phyloP scores from a whole-genome alignment of 1,140 invertebrate species.

The Teleopsis dalmanni region DNA sequence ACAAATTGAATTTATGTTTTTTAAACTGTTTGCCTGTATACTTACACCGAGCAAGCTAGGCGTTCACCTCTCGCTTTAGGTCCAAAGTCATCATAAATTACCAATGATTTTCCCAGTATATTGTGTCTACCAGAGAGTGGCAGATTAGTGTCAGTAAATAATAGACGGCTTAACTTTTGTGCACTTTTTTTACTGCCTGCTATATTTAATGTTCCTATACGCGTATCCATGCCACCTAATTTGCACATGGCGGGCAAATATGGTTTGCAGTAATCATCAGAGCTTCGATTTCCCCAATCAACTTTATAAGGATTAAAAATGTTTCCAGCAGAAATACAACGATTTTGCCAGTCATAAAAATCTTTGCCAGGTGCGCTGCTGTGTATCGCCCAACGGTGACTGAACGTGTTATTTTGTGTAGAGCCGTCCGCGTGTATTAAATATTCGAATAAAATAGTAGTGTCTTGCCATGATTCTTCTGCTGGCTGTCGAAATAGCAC shows the following conservation, averaged over 20 bases:
- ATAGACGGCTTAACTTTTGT: constrained; percentile 56
- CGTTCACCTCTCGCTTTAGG: constrained; percentile 78
- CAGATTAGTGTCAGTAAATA: constrained; percentile 72
- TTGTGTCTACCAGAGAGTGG: constrained; percentile 67
- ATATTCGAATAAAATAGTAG: constrained; percentile 63
- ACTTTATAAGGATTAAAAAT: constrained; percentile 77
- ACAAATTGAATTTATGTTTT: constrained; percentile 7
- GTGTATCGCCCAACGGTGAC: constrained; percentile 66
- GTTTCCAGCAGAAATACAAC: constrained; percentile 73
- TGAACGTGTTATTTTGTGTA: constrained; percentile 65
- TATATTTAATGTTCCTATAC: constrained; percentile 64
- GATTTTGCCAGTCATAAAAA: constrained; percentile 81
- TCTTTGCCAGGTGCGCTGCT: constrained; percentile 63
- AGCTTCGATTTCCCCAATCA: constrained; percentile 46
- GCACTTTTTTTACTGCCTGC: constrained; percentile 62
- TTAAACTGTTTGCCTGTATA: constrained; percentile 12
- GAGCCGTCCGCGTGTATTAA: constrained; percentile 83
- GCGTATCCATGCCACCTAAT: constrained; percentile 59
- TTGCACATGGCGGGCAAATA: constrained; percentile 54
- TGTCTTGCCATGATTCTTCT: constrained; percentile 73
- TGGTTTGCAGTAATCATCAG: constrained; percentile 50
- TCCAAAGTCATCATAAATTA: constrained; percentile 81
- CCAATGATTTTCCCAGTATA: constrained; percentile 75
- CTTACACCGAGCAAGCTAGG: constrained; percentile 78
- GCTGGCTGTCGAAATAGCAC: constrained; percentile 77